Evolutionary conservation across 2,113 vertebrate genomes (phyloP).

Genomic region (Galeopterus variegatus): DNA sequence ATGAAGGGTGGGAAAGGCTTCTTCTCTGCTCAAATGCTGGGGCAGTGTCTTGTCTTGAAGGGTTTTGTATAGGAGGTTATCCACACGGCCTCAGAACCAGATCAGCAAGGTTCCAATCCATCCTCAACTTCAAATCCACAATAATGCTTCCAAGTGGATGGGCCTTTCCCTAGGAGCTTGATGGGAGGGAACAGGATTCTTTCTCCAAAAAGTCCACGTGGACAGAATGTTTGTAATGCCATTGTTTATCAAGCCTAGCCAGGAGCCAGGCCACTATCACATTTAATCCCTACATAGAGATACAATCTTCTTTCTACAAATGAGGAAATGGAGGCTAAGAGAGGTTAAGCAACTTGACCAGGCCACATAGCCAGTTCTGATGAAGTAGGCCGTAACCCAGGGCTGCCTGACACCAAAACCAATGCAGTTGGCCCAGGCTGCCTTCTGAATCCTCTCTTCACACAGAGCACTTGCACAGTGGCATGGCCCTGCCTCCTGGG

Average conservation of each 20-base stretch:
- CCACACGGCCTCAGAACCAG: neutral
- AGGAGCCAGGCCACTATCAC: neutral
- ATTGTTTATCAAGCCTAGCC: neutral
- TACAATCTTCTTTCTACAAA: neutral
- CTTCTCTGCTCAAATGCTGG: neutral
- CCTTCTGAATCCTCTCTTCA: neutral
- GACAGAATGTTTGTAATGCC: neutral
- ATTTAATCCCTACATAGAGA: neutral
- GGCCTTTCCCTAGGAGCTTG: neutral
- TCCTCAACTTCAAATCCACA: neutral
- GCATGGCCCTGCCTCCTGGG: neutral
- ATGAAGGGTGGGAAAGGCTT: neutral
- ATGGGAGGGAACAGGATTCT: neutral
- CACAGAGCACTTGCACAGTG: neutral
- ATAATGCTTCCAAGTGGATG: neutral
- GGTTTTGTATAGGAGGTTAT: neutral
- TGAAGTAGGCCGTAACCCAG: neutral
- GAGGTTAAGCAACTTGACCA: neutral
- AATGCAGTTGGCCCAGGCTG: neutral
- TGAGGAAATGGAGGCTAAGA: neutral
- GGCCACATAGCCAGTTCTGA: neutral
- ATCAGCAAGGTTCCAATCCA: neutral
- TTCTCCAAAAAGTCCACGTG: neutral
- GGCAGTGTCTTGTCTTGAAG: neutral
- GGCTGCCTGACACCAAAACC: neutral